Evolutionary conservation across 2,888 invertebrate genomes (phyloP).

Genomic region (Athrips mouffetella): DNA sequence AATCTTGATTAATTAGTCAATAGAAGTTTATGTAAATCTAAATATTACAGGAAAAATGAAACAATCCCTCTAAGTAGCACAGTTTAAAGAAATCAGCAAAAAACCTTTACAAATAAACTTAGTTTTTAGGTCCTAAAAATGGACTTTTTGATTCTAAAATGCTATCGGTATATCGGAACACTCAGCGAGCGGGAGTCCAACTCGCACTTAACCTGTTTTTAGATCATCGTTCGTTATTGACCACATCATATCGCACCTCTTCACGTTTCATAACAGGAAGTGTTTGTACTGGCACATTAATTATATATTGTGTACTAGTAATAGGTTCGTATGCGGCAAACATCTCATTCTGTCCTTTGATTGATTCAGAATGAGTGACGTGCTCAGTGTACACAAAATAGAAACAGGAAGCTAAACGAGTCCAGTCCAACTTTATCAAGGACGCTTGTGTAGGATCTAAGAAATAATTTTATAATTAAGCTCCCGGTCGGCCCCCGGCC

Average conservation of each 20-base stretch:
- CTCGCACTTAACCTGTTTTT: too few relatives aligned
- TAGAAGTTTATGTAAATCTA: too few relatives aligned
- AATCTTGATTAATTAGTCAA: too few relatives aligned
- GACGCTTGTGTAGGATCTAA: constrained; percentile 42
- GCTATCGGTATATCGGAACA: too few relatives aligned
- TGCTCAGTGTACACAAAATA: constrained; percentile 67
- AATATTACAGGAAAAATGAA: too few relatives aligned
- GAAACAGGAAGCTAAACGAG: constrained; percentile 70
- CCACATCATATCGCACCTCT: constrained; percentile 10
- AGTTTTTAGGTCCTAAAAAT: too few relatives aligned
- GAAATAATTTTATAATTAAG: constrained; percentile 31
- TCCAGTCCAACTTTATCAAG: constrained; percentile 69
- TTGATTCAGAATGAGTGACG: constrained; percentile 74
- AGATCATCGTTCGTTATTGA: background rate
- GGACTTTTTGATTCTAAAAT: too few relatives aligned
- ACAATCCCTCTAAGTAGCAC: too few relatives aligned
- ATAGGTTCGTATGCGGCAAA: constrained; percentile 52
- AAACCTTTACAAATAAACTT: too few relatives aligned
- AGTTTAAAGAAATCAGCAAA: too few relatives aligned
- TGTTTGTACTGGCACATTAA: constrained; percentile 41
- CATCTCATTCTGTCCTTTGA: constrained; percentile 76
- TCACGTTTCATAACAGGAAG: constrained; percentile 54
- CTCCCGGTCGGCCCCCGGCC: background rate
- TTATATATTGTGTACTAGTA: constrained; percentile 33
- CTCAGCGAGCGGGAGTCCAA: too few relatives aligned